Percentiles rank a stretch among this genome's conserved stretches.
Evolutionary conservation across 2,888 invertebrate species (phyloP).

Genomic region (Philonicus albiceps): DNA sequence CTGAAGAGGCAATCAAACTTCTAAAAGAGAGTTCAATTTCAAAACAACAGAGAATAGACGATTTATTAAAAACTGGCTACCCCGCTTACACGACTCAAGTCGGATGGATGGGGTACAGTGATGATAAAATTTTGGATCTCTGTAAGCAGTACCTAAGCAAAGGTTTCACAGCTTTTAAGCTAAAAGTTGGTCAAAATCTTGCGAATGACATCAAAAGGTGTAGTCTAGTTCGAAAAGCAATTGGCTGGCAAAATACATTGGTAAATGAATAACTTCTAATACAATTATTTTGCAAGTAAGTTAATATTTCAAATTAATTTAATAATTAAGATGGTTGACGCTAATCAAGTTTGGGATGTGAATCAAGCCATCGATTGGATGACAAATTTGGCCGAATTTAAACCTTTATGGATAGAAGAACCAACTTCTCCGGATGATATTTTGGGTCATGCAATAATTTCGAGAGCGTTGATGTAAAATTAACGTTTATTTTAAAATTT

Average conservation of each 20-base stretch:
- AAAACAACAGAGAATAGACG: conserved; percentile 71
- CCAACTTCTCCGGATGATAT: conserved; percentile 93
- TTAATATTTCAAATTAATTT: not conserved
- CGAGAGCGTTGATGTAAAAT: conserved; percentile 70
- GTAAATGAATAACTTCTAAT: conserved; percentile 60
- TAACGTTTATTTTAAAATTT: not conserved
- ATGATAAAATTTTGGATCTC: conserved; percentile 74
- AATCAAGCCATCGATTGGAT: conserved; percentile 87
- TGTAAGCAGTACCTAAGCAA: conserved; percentile 76
- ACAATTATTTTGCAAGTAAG: not conserved
- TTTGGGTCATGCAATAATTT: conserved; percentile 83
- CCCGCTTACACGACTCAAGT: conserved; percentile 89
- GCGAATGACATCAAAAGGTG: conserved; percentile 80
- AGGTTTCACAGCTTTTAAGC: conserved; percentile 85
- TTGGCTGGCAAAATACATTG: conserved; percentile 78
- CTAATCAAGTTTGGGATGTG: conserved; percentile 90
- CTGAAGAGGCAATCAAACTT: conserved; percentile 79
- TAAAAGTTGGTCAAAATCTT: conserved; percentile 86
- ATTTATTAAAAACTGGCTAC: conserved; percentile 74
- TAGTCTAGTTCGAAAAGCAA: conserved; percentile 74
- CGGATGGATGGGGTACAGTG: conserved; percentile 88
- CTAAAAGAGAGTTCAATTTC: conserved; percentile 68
- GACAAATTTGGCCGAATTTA: conserved; percentile 75
- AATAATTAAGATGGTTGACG: conserved; percentile 77
- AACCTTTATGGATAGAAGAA: conserved; percentile 90